phyloP scores from a whole-genome alignment of 2,113 vertebrate species.

The Brevimyrus niger region DNA sequence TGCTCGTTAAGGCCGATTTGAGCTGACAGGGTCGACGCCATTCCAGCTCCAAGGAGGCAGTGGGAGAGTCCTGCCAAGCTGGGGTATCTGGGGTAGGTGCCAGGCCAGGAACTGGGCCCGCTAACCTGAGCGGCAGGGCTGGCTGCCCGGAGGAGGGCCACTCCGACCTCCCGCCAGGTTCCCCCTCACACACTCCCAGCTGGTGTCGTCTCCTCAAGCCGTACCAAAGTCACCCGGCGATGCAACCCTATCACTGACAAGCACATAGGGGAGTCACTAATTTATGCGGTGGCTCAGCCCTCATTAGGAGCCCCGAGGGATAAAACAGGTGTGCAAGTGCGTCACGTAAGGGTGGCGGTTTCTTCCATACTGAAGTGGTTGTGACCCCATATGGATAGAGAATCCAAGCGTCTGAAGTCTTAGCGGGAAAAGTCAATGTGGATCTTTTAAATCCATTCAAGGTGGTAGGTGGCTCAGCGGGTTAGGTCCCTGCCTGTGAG shows the following conservation, averaged over 20 bases:
- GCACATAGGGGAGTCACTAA: constrained; percentile 18
- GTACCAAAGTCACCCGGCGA: background rate
- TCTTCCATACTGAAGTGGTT: constrained; percentile 23
- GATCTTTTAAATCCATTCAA: background rate
- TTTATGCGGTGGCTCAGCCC: constrained; percentile 33
- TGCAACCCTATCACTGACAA: background rate
- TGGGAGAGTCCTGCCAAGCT: background rate
- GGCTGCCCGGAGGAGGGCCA: background rate
- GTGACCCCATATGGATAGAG: background rate
- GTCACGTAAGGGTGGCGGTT: background rate
- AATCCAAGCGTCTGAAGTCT: background rate
- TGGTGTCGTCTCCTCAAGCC: background rate
- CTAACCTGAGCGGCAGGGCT: background rate
- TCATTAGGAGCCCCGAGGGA: constrained; percentile 38
- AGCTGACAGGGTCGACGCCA: constrained; percentile 6
- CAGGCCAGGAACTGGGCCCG: background rate
- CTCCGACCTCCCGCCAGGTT: background rate
- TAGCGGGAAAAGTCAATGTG: background rate
- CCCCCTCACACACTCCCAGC: background rate
- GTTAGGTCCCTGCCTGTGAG: background rate
- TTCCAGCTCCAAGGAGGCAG: background rate
- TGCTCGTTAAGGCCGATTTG: constrained; percentile 12
- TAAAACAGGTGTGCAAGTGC: constrained; percentile 4
- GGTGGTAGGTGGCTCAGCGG: background rate
- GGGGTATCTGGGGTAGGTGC: background rate